Percentiles rank a stretch among this genome's conserved stretches.
These are phyloP conservation scores for Sylvia borin DNA, from an alignment of 2,797 vertebrate species.

Conservation along the genomic window DNA sequence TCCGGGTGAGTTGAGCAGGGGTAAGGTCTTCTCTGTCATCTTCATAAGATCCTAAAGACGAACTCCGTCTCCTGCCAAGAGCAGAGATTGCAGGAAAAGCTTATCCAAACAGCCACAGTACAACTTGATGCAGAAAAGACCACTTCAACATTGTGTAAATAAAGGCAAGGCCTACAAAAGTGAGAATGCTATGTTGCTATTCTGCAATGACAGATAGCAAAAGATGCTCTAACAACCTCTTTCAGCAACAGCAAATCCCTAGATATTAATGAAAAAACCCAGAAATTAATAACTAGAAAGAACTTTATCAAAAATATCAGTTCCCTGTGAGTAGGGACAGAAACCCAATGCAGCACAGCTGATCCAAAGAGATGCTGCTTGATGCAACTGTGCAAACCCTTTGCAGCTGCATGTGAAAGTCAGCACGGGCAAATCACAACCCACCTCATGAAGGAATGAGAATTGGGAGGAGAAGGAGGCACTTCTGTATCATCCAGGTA, in stretches of 20 bases:
- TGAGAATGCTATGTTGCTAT: neutral
- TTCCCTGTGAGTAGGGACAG: neutral
- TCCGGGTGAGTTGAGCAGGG: conserved; percentile 90
- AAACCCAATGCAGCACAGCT: neutral
- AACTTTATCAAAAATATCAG: neutral
- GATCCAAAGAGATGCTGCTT: neutral
- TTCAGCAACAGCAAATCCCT: neutral
- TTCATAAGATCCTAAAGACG: conserved; percentile 91
- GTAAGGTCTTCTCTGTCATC: conserved; percentile 91
- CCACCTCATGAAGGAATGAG: conserved; percentile 95
- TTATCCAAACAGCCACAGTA: neutral
- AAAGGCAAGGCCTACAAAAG: neutral
- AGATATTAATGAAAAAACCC: neutral
- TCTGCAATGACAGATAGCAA: neutral
- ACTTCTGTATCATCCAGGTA: conserved; percentile 97
- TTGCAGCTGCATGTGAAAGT: neutral
- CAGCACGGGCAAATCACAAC: neutral
- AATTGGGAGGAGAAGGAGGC: conserved; percentile 94
- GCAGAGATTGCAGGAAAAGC: neutral
- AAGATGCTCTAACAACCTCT: neutral
- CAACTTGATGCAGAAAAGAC: neutral
- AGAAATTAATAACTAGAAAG: neutral
- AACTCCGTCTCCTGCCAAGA: conserved; percentile 86
- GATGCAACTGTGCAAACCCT: neutral
- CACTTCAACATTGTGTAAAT: neutral